These are phyloP conservation scores for Aleiodes alternator DNA, from an alignment of 2,888 invertebrate species.

Conservation along the genomic window DNA sequence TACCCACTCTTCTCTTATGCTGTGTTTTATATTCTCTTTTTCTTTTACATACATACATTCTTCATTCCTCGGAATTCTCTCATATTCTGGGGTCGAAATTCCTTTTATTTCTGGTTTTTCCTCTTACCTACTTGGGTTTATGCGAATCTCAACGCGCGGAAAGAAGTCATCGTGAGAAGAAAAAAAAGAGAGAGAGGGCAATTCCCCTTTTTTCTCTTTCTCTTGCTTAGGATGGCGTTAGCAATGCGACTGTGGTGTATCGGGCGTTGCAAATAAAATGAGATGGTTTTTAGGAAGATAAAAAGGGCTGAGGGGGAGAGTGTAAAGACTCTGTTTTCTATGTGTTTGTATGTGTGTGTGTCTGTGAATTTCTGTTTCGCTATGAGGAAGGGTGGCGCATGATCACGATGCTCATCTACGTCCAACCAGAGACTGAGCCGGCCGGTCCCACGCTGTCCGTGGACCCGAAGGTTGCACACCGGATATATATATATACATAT, in stretches of 20 bases:
- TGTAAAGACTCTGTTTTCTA: background rate
- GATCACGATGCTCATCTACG: constrained; percentile 35
- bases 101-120: background rate
- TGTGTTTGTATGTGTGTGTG: background rate
- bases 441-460: constrained; percentile 38
- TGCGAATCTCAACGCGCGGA: background rate
- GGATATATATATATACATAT: background rate
- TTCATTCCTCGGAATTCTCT: no score
- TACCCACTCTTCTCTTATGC: no score
- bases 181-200: background rate
- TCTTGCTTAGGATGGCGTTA: background rate
- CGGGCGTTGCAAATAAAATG: constrained; percentile 11
- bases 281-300: constrained; percentile 6
- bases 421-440: constrained; percentile 48
- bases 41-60: no score
- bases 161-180: background rate
- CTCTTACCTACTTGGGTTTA: background rate
- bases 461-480: constrained; percentile 39
- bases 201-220: no score
- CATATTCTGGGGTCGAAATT: no score
- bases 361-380: background rate
- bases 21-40: no score
- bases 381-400: constrained; percentile 17
- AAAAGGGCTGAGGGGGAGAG: background rate
- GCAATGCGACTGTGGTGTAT: constrained; percentile 4